phyloP scores from a whole-genome alignment of 2,113 vertebrate genomes.

The Oophaga pumilio region DNA sequence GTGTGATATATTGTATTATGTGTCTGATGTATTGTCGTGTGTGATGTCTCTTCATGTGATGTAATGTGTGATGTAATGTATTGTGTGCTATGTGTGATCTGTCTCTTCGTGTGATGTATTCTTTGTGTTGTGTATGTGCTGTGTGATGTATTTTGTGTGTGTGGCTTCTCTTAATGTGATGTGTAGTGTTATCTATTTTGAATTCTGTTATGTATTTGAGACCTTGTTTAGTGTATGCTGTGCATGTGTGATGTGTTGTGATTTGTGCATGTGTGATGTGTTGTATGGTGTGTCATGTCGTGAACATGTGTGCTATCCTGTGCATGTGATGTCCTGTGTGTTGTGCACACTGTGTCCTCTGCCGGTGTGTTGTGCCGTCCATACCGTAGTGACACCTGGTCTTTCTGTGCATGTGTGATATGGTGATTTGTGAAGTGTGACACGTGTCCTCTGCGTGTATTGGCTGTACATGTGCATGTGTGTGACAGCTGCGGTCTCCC shows the following conservation, averaged over 20 bases:
- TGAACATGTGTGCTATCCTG: too few relatives aligned
- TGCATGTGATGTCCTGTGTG: not conserved
- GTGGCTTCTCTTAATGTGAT: not conserved
- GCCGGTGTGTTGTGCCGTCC: not conserved
- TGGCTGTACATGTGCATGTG: constrained; percentile 1
- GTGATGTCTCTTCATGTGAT: not conserved
- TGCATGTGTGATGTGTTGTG: not conserved
- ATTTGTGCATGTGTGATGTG: too few relatives aligned
- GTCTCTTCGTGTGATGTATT: not conserved
- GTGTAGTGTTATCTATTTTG: not conserved
- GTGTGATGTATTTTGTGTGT: not conserved
- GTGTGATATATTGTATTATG: not conserved
- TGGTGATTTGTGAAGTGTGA: not conserved
- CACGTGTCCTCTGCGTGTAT: not conserved
- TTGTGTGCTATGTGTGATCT: not conserved
- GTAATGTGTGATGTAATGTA: not conserved
- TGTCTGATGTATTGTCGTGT: not conserved
- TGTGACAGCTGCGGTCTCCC: constrained; percentile 41
- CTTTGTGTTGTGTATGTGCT: too few relatives aligned
- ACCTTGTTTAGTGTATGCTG: not conserved
- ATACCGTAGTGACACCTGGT: not conserved
- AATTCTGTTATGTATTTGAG: not conserved
- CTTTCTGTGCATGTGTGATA: not conserved
- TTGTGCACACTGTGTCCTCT: not conserved
- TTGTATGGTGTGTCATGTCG: too few relatives aligned